phyloP scores from a whole-genome alignment of 2,888 invertebrate genomes.

The Himalopsyche kuldschensis region DNA sequence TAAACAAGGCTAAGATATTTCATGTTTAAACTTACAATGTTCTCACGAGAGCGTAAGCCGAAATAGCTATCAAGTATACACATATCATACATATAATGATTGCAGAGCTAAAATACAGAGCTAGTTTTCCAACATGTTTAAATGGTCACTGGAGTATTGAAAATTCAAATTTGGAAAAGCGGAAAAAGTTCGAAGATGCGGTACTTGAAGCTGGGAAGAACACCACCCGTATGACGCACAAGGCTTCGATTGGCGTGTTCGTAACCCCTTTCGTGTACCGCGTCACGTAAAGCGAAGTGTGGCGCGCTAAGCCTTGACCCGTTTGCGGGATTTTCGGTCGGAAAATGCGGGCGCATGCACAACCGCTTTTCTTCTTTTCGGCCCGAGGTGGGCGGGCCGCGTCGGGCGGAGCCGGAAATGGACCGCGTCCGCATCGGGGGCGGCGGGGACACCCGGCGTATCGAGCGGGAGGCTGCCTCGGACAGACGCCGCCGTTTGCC shows the following conservation, averaged over 20 bases:
- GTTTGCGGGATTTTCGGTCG: background rate
- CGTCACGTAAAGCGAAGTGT: background rate
- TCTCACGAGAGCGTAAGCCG: no score
- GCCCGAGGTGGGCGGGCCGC: background rate
- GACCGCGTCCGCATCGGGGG: background rate
- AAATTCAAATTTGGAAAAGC: no score
- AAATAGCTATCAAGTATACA: no score
- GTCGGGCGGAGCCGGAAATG: background rate
- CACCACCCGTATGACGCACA: background rate
- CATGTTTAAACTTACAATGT: no score
- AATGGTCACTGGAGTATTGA: no score
- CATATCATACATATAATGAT: no score
- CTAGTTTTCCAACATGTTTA: no score
- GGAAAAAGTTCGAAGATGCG: no score
- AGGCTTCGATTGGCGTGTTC: background rate
- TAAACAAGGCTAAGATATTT: no score
- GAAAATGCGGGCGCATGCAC: background rate
- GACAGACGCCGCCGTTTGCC: background rate
- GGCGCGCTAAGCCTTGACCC: background rate
- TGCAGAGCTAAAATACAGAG: no score
- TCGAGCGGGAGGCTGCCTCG: background rate
- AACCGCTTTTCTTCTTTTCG: background rate
- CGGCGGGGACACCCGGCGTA: background rate
- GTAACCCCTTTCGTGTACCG: background rate
- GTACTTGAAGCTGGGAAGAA: no score